Percentiles rank a stretch among this genome's conserved stretches.
These are phyloP conservation scores for Ectobius pallidus DNA, from an alignment of 2,888 invertebrate species.

Conservation along the genomic window DNA sequence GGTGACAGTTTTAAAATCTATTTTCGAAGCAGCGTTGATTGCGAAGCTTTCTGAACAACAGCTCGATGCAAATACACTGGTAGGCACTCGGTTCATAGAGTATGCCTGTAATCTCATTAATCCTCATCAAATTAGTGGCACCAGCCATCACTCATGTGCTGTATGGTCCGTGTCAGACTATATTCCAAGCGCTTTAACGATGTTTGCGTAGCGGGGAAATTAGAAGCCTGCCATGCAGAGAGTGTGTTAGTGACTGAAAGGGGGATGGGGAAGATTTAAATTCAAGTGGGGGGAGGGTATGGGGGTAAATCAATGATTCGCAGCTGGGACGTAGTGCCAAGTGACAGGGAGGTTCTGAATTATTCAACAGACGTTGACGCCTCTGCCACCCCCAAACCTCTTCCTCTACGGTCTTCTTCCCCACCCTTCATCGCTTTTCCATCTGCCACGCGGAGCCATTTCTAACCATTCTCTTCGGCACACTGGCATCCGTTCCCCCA, in stretches of 20 bases:
- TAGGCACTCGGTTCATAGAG: background rate
- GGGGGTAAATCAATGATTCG: constrained; percentile 39
- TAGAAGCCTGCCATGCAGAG: constrained; percentile 34
- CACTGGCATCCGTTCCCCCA: background rate
- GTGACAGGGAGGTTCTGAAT: constrained; percentile 37
- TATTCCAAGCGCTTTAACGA: constrained; percentile 31
- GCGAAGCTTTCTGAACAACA: no score
- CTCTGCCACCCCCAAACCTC: background rate
- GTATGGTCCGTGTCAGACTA: constrained; percentile 21
- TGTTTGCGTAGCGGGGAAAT: constrained; percentile 34
- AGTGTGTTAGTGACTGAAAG: constrained; percentile 28
- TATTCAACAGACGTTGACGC: constrained; percentile 34
- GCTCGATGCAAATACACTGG: background rate
- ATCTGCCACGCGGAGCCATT: constrained; percentile 9
- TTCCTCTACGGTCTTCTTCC: background rate
- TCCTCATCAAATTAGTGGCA: constrained; percentile 29
- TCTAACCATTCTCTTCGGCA: constrained; percentile 18
- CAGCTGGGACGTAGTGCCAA: constrained; percentile 35
- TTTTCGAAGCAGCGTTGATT: no score
- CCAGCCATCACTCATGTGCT: constrained; percentile 20
- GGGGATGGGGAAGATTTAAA: constrained; percentile 29
- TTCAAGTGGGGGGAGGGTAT: constrained; percentile 25
- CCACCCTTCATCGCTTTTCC: background rate
- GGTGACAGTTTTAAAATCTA: no score
- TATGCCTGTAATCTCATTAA: constrained; percentile 26